These are phyloP conservation scores for Danaus chrysippus DNA, from an alignment of 2,888 invertebrate species.

Conservation along the genomic window DNA sequence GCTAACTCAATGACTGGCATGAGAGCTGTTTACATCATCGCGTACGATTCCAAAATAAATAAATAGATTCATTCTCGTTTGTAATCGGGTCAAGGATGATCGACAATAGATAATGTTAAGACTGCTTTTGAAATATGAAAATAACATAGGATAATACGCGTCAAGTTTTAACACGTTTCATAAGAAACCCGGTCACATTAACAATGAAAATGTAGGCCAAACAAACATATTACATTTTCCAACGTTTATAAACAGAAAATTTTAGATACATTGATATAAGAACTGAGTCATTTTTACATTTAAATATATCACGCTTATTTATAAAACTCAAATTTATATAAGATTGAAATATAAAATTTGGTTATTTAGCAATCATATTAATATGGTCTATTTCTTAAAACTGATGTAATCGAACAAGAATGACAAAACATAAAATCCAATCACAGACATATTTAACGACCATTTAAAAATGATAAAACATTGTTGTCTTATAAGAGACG, in stretches of 20 bases:
- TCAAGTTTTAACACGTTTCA: slow-evolving; percentile 24
- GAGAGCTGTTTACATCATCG: slow-evolving; percentile 47
- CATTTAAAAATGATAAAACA: slow-evolving; percentile 23
- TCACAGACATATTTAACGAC: slow-evolving; percentile 18
- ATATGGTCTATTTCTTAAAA: neutral
- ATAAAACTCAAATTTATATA: too few species aligned
- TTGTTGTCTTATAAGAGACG: slow-evolving; percentile 23
- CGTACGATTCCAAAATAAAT: slow-evolving; percentile 51
- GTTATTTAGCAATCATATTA: too few species aligned
- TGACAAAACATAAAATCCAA: slow-evolving; percentile 13
- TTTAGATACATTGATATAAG: too few species aligned
- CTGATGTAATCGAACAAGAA: slow-evolving; percentile 3
- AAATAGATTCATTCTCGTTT: slow-evolving; percentile 47
- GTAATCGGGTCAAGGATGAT: slow-evolving; percentile 60
- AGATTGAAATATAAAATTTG: too few species aligned
- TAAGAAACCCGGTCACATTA: slow-evolving; percentile 18
- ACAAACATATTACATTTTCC: slow-evolving; percentile 2
- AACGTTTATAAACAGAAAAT: neutral
- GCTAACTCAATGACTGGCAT: slow-evolving; percentile 17
- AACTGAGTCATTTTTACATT: too few species aligned
- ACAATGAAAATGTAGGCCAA: slow-evolving; percentile 2
- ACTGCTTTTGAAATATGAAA: slow-evolving; percentile 54
- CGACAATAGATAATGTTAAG: slow-evolving; percentile 61
- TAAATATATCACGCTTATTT: too few species aligned
- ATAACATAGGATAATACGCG: slow-evolving; percentile 30